A percentile compares a stretch with the other conserved stretches of the same genome.
These are phyloP conservation scores for Salvelinus sp. DNA, from an alignment of 2,113 vertebrate genomes.

Conservation along the genomic window DNA sequence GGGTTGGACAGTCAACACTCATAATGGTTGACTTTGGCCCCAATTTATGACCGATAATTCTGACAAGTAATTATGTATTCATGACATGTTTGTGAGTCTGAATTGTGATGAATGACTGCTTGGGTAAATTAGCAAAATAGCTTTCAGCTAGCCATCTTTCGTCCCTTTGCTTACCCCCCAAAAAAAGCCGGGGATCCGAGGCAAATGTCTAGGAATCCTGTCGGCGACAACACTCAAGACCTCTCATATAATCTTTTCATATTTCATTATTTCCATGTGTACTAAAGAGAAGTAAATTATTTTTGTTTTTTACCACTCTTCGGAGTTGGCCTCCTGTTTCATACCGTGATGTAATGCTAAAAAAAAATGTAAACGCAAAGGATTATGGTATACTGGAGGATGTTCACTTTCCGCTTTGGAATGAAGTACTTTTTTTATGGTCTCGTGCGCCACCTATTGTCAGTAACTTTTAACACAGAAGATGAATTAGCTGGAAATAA, in stretches of 20 bases:
- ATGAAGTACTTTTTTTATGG: neutral
- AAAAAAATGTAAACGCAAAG: neutral
- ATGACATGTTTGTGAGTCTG: too few relatives aligned
- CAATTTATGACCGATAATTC: too few relatives aligned
- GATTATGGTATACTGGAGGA: neutral
- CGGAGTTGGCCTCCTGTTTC: neutral
- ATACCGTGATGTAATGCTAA: neutral
- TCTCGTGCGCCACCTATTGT: neutral
- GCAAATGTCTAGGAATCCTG: neutral
- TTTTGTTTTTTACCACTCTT: neutral
- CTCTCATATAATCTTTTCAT: neutral
- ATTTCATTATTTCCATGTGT: neutral
- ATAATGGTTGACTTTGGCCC: too few relatives aligned
- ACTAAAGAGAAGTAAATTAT: too few relatives aligned
- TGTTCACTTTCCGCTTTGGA: neutral
- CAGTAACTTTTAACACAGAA: neutral
- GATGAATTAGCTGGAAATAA: neutral
- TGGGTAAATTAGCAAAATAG: too few relatives aligned
- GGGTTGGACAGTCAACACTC: too few relatives aligned
- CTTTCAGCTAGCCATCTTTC: too few relatives aligned
- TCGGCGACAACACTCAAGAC: neutral
- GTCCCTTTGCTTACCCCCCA: neutral
- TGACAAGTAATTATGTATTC: too few relatives aligned
- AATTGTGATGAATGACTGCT: too few relatives aligned
- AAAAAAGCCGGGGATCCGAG: neutral